Base-by-base conservation (phyloP, 2,888 invertebrate genomes). In the Noctua fimbriata region DNA sequence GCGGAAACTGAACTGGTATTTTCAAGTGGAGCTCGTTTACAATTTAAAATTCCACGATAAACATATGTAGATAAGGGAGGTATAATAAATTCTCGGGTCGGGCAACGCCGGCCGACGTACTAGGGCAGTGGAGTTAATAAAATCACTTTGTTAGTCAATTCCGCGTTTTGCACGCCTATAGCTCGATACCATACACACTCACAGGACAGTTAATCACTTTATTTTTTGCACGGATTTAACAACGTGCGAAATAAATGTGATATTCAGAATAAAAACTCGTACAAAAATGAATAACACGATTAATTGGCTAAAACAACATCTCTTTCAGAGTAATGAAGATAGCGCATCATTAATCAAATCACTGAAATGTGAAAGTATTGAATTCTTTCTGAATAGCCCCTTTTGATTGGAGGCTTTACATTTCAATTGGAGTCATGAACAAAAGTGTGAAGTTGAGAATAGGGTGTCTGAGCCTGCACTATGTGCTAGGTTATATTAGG, bases 21-120 rank as follows among this genome's bases (percentile, higher is more conserved):
- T 92, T 92, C 92, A 92, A 94, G 92, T 92, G 87, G 91, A 92
- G 93, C 94, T 94, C 94, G 95, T 95, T 95, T 95, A 95, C 95
- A 95, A 95, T 95, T 95, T 96, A 94, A 96, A 95, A 95, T 95
- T 94, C 93, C 90, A 90, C 92, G 94, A 95, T 95, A 95, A 95
- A 95, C 95, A 95, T 94, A 95, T 95, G 95, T 94, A 95, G 95
- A 95, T 95, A 94, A 91, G 93, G 85, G 90, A 86, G 92, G 92
- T 90, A 92, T 94, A 95, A 95, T 95, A 95, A 95, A 95, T 95
- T 94, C 92, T 90, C 89, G 89, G 91, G 91, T 90, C 82, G 90
- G 91, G 90, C 91, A 90, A 91, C 90, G 87, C 89, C 89, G 88
- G 88, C 82, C 87, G 89, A 87, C 87, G 87, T 87, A 89, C 90